Evolutionary conservation across 2,888 invertebrate genomes (phyloP), one percentile per base, ranked within the genome.

Genomic region (Nemurella pictetii): DNA sequence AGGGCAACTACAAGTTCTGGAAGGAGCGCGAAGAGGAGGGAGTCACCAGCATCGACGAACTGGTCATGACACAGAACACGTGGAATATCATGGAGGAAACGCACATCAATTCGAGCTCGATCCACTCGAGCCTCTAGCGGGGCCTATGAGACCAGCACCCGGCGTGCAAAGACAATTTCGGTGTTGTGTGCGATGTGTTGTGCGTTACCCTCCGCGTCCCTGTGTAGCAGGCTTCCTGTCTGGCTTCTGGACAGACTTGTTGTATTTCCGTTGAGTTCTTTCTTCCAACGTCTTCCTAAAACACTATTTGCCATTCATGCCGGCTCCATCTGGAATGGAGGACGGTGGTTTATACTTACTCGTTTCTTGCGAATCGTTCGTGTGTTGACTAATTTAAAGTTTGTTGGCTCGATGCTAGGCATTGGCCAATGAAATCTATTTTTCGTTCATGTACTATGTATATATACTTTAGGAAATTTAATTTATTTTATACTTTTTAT

Each of bases 1-100:
- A 95, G 88, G 92, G 92, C 89, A 98, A 98, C 91, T 97, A 98
- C 91, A 93, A 95, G 85, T 96, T 96, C 90, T 98, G 98, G 98
- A 96, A 96, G 89, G 96, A 96, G 26, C 88, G 90, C 86, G 90
- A 91, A 86, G 88, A 89, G 80, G 87, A 88, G 85, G 90, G 90
- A 30, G 85, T 88, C 5, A 74, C 84, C 0, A 85, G 84, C 26
- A 84, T 85, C 80, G 84, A 84, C 36, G 86, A 86, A 32, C 75
- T 85, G 72, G 72, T 27, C 83, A 26, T 25, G 29, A 25, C 75
- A 27, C 77, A 75, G 28, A 75, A 75, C 15, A 25, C 75, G 75
- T 75, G 75, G 75, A 75, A 75, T n/a, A 75, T 75, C 28, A 75
- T 25, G 28, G 75, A 75, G 28, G 75, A 75, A n/a, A 75, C 75